Base-by-base conservation (phyloP, 2,113 vertebrate genomes). In the Pleuronectes platessa region DNA sequence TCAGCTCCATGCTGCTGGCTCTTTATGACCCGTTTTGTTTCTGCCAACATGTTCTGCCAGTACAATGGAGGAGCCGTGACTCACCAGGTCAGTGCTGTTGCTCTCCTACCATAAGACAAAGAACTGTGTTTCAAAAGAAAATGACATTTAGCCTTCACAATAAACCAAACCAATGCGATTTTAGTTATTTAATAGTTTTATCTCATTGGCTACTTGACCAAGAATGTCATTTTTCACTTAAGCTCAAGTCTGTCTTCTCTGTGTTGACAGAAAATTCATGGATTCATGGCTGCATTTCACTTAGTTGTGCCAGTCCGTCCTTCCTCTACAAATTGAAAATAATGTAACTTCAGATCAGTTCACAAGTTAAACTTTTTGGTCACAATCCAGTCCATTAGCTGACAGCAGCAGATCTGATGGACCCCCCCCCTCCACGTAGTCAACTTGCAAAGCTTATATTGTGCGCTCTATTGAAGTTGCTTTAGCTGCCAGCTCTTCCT, bases 1-100 rank as follows among this genome's bases (percentile, higher is more conserved):
- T 71, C 67, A 78, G 55, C 37, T 37, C 1, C 15, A 37, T 53
- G 42, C 62, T 71, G 4, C 59, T n/a, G 49, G 61, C 59, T 65
- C 21, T 71, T 60, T 17, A 68, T 74, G 68, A 82, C 40, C 68
- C 49, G n/a, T 40, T 68, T 54, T 64, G 23, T 64, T 53, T 77
- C 42, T 63, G 59, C 60, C 59, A 64, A 42, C 27, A 4, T 68
- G 61, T 56, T 54, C n/a, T 40, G 45, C 60, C 20, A 47, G 66
- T 14, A 62, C 40, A 63, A 35, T 47, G 18, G 59, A 15, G 45
- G 15, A 60, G 40, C 5, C 0, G 40, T 37, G 68, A 77, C 23
- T 72, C 31, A 74, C 42, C 37, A 24, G 58, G 14, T 47, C 17
- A 51, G 47, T 17, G 47, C 47, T 51, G 2, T 42, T 42, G 18